Percentiles rank a stretch among this genome's conserved stretches.
These are phyloP conservation scores for Oryctolagus cuniculus DNA, from an alignment of 2,113 vertebrate species.

Conservation along the genomic window DNA sequence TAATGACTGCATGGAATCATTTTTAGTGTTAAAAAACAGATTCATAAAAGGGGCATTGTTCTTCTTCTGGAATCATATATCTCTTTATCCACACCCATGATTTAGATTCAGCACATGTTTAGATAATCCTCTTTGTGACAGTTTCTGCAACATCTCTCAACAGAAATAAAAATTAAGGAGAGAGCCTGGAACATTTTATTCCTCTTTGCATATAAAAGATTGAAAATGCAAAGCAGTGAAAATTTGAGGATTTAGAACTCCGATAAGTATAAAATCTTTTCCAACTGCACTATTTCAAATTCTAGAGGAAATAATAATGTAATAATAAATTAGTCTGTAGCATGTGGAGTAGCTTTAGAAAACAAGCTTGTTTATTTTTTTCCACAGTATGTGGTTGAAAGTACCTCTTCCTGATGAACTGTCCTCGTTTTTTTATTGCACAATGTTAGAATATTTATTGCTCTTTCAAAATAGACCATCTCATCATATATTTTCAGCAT, in stretches of 20 bases:
- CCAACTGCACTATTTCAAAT: slow-evolving; percentile 69
- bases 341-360: slow-evolving; percentile 65
- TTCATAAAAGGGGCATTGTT: slow-evolving; percentile 39
- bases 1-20: slow-evolving; percentile 63
- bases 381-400: slow-evolving; percentile 62
- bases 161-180: slow-evolving; percentile 71
- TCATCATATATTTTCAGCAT: slow-evolving; percentile 79
- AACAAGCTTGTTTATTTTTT: slow-evolving; percentile 67
- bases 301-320: slow-evolving; percentile 71
- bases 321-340: slow-evolving; percentile 76
- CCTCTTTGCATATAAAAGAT: slow-evolving; percentile 73
- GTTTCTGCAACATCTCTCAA: slow-evolving; percentile 63
- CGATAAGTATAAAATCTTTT: slow-evolving; percentile 75
- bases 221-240: slow-evolving; percentile 68
- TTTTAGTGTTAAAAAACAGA: slow-evolving; percentile 58
- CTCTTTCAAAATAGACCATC: slow-evolving; percentile 73
- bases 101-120: slow-evolving; percentile 77
- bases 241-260: slow-evolving; percentile 79
- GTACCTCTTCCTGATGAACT: slow-evolving; percentile 68
- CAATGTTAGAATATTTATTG: slow-evolving; percentile 75
- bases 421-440: slow-evolving; percentile 70
- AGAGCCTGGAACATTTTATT: slow-evolving; percentile 71
- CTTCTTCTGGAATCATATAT: slow-evolving; percentile 63
- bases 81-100: not conserved
- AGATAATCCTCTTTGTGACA: slow-evolving; percentile 73